These are phyloP conservation scores for Arrhamphus sclerolepis DNA, from an alignment of 2,797 vertebrate species.

Conservation along the genomic window DNA sequence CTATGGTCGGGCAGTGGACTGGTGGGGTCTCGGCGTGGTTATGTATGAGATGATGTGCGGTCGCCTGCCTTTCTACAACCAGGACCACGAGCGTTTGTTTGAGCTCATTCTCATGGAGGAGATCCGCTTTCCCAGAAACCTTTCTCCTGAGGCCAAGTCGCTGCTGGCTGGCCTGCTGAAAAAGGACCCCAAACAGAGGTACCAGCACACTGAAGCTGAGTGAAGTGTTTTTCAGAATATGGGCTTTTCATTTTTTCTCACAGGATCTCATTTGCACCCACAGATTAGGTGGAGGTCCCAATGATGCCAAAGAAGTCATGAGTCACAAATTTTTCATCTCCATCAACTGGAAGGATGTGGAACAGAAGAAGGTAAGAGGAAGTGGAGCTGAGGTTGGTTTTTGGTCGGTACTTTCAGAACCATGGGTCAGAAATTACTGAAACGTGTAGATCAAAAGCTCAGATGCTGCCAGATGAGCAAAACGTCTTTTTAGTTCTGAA, in stretches of 20 bases:
- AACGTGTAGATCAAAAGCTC: too few relatives aligned
- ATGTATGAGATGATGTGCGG: slow-evolving; percentile 99
- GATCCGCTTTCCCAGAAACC: slow-evolving; percentile 96
- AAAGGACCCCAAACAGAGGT: slow-evolving; percentile 96
- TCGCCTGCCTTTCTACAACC: slow-evolving; percentile 95
- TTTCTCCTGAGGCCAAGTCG: slow-evolving; percentile 94
- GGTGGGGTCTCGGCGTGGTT: slow-evolving; percentile 97
- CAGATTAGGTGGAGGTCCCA: slow-evolving; percentile 88
- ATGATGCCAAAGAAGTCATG: slow-evolving; percentile 91
- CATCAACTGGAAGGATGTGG: slow-evolving; percentile 89
- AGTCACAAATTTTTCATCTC: slow-evolving; percentile 86
- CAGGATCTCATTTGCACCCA: slow-evolving; percentile 15
- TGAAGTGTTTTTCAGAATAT: neutral
- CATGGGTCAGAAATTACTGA: too few relatives aligned
- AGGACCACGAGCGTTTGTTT: slow-evolving; percentile 98
- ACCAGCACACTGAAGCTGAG: neutral
- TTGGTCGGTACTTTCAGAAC: too few relatives aligned
- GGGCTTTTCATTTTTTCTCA: neutral
- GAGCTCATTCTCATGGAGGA: slow-evolving; percentile 98
- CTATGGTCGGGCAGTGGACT: slow-evolving; percentile 95
- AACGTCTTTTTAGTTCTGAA: too few relatives aligned
- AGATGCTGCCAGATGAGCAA: too few relatives aligned
- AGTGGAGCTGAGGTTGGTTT: neutral
- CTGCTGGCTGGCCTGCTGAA: slow-evolving; percentile 95
- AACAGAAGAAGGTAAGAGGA: slow-evolving; percentile 84